Conservation (phyloP, 2,888 invertebrate genomes). For the Eudemis profundana region DNA sequence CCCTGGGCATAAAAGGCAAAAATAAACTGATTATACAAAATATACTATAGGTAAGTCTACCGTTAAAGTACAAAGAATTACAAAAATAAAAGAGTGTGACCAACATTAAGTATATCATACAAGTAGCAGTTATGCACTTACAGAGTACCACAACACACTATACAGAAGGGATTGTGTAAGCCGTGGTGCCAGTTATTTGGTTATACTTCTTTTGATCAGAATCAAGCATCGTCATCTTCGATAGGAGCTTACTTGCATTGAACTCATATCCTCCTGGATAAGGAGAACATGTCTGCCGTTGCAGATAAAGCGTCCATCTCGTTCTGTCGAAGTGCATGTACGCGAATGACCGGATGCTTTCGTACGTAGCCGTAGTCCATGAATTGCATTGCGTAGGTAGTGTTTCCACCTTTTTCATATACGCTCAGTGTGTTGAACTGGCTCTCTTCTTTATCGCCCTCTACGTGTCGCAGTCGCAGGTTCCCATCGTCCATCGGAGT, state of each 20-base stretch:
- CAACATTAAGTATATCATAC: too few species aligned
- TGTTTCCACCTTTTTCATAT: neutral
- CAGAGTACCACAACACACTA: too few species aligned
- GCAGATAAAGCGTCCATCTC: neutral
- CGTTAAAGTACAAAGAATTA: too few species aligned
- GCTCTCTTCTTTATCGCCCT: neutral
- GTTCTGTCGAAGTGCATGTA: neutral
- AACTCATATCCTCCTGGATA: neutral
- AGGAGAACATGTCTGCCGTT: neutral
- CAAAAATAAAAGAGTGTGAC: too few species aligned
- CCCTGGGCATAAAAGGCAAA: too few species aligned
- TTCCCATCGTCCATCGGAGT: neutral
- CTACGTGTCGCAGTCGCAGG: neutral
- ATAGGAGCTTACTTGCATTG: neutral
- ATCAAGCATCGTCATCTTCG: neutral
- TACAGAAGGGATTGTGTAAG: neutral
- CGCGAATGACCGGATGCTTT: neutral
- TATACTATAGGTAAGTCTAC: too few species aligned
- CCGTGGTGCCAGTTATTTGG: neutral
- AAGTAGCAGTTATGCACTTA: too few species aligned
- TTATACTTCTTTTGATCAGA: neutral
- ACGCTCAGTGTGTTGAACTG: neutral
- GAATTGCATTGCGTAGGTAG: slow-evolving; percentile 9
- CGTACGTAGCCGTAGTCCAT: slow-evolving; percentile 3
- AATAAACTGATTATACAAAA: too few species aligned